Percentiles rank a stretch among this genome's conserved stretches.
Evolutionary conservation across 2,113 vertebrate genomes (phyloP).

Genomic region (Boulengeromyrus knoepffleri): DNA sequence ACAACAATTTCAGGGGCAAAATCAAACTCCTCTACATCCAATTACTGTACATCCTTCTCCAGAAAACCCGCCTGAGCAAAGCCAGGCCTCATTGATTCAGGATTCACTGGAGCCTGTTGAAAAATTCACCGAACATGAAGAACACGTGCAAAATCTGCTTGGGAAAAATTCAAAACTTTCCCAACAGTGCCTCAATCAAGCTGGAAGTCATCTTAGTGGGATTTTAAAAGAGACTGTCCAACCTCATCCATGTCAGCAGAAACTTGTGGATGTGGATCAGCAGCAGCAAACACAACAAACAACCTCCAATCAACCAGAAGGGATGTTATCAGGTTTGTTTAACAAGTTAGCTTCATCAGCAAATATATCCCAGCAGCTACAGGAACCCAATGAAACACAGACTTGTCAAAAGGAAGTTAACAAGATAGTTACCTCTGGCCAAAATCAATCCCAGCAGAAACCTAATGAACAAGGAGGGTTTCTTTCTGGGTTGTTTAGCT

Average conservation of each 20-base stretch:
- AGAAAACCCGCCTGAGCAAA: constrained; percentile 18
- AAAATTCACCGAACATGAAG: constrained; percentile 19
- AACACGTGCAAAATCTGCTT: constrained; percentile 13
- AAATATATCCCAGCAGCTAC: constrained; percentile 32
- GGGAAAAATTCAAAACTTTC: constrained; percentile 19
- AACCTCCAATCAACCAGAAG: constrained; percentile 24
- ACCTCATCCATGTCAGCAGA: constrained; percentile 19
- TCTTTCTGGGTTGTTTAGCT: constrained; percentile 63
- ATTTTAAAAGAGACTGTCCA: constrained; percentile 44
- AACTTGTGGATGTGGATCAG: constrained; percentile 29
- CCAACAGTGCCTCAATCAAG: constrained; percentile 35
- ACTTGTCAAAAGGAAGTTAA: constrained; percentile 17
- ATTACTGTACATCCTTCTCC: constrained; percentile 4
- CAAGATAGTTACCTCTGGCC: constrained; percentile 1
- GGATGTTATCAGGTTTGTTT: constrained; percentile 52
- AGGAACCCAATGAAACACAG: constrained; percentile 22
- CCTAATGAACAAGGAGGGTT: constrained; percentile 49
- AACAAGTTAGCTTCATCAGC: constrained; percentile 50
- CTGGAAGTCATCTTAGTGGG: constrained; percentile 49
- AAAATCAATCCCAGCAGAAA: constrained; percentile 33
- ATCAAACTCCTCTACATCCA: constrained; percentile 15
- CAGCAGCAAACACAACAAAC: constrained; percentile 22
- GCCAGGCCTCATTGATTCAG: constrained; percentile 22
- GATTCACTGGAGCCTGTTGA: constrained; percentile 16
- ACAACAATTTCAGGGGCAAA: constrained; percentile 25